Conservation (phyloP, 2,888 invertebrate genomes). For the Odontomyia ornata region DNA sequence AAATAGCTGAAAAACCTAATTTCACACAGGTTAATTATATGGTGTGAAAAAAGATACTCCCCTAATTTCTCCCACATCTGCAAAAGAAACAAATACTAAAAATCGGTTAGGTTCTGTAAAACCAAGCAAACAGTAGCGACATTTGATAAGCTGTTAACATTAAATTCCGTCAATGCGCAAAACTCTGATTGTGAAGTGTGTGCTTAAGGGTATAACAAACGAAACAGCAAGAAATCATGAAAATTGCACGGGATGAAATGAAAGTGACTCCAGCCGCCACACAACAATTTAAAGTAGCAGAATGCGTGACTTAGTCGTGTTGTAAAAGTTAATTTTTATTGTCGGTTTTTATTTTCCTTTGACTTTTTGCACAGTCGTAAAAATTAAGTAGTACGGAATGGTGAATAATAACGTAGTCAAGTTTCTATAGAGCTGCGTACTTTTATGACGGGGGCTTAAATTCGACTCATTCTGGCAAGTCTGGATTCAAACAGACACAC, state of each 20-base stretch:
- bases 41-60: background rate
- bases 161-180: background rate
- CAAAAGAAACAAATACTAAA: background rate
- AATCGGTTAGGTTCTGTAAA: background rate
- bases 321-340: constrained; percentile 6
- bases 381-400: background rate
- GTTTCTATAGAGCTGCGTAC: no score
- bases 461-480: no score
- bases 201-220: no score
- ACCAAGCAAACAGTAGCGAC: background rate
- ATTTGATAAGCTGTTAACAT: background rate
- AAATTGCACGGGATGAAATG: background rate
- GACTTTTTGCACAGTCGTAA: constrained; percentile 5
- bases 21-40: background rate
- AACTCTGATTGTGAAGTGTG: background rate
- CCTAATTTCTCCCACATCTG: background rate
- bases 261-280: background rate
- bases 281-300: background rate
- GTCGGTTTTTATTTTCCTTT: background rate
- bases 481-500: no score
- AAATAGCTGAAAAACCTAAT: no score
- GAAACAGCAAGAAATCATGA: no score
- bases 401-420: no score
- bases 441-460: no score
- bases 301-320: background rate